These are phyloP conservation scores for Lithophane semibrunnea DNA, from an alignment of 2,888 invertebrate genomes.

Conservation along the genomic window DNA sequence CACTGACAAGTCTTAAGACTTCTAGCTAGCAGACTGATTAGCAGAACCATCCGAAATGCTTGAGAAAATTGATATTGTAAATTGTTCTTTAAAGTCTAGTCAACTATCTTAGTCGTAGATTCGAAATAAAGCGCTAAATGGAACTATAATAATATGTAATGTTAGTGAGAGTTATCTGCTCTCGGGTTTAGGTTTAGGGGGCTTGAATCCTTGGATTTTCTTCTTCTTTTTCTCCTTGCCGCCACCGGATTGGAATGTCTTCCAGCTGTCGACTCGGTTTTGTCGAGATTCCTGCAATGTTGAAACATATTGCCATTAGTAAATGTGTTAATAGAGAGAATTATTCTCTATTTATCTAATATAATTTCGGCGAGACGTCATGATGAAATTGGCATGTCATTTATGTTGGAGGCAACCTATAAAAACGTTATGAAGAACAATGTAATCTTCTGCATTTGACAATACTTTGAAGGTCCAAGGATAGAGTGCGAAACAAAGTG, in stretches of 20 bases:
- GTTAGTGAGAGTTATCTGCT: conserved; percentile 92
- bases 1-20: conserved; percentile 37
- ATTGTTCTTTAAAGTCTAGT: conserved; percentile 47
- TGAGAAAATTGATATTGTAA: conserved; percentile 15
- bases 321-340: background rate
- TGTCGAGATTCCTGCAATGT: conserved; percentile 95
- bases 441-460: background rate
- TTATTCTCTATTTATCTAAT: background rate
- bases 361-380: background rate
- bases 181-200: conserved; percentile 98
- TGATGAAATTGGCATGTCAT: background rate
- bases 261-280: conserved; percentile 98
- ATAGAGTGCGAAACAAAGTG: background rate
- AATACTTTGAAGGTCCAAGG: background rate
- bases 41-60: conserved; percentile 18
- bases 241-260: conserved; percentile 95
- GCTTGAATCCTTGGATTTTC: conserved; percentile 96
- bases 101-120: conserved; percentile 66
- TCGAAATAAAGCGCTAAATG: conserved; percentile 70
- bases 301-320: background rate
- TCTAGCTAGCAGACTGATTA: conserved; percentile 27
- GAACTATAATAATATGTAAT: conserved; percentile 56
- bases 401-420: background rate
- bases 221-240: conserved; percentile 94
- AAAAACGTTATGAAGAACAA: background rate